Evolutionary conservation across 2,888 invertebrate species (phyloP), one percentile per base, ranked within the genome.

Genomic region (Nomada ruficornis): DNA sequence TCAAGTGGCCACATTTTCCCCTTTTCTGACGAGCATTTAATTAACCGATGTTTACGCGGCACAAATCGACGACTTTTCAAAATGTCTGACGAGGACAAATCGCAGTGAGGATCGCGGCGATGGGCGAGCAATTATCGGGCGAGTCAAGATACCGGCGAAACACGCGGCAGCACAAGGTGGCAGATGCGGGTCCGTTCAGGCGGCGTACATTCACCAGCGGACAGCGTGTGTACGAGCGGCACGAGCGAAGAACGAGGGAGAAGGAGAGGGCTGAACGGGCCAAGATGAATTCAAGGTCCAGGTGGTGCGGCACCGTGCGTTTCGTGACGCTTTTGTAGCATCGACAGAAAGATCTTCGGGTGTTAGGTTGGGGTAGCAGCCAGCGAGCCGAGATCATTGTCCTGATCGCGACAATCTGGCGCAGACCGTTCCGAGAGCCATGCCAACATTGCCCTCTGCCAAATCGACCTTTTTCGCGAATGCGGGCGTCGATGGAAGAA

Each of bases 391-490:
- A 80, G 88, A 88, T 88, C 88, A 85, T 88, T 88, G 88, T 86
- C 88, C 86, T 73, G 81, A 69, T 85, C 85, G 81, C 77, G 82
- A 82, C 85, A 83, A 83, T 82, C 88, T 88, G 88, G 85, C 88
- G 85, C 80, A 54, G 75, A 60, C 62, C 63, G 80, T 63, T 72
- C 47, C 76, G 44, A 74, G 77, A 47, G 60, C 64, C 36, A 69
- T 82, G 88, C 82, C 87, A 82, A 85, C 80, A 76, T 57, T 71
- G 47, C 67, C 81, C 80, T 77, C 80, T 83, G 85, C 85, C 85
- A 86, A 88, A 88, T 88, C 79, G 86, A 75, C 70, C 82, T 60
- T n/a, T 77, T 86, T 64, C 88, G 80, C 80, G 73, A 83, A 84
- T 68, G 74, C 68, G 62, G 60, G 23, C 82, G 67, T 59, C 71